A percentile compares a stretch with the other conserved stretches of the same genome.
Evolutionary conservation across 2,797 vertebrate species (phyloP).

Genomic region (Pseudotriccus pelzelni): DNA sequence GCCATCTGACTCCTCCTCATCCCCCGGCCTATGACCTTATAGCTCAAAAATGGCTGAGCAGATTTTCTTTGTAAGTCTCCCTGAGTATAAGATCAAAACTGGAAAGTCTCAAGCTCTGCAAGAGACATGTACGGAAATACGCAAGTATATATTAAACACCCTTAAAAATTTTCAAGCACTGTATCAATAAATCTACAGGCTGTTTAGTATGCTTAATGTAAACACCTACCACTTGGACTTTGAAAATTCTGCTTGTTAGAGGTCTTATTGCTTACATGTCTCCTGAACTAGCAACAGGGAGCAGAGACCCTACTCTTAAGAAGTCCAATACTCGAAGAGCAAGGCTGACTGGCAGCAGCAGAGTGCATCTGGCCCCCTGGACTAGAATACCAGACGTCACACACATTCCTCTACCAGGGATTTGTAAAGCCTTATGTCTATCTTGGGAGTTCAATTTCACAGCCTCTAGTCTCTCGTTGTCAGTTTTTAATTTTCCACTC

Average conservation of each 20-base stretch:
- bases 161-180: background rate
- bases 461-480: background rate
- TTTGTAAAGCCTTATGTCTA: background rate
- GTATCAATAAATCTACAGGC: background rate
- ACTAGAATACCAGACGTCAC: background rate
- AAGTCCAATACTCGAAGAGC: background rate
- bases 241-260: background rate
- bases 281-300: background rate
- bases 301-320: background rate
- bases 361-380: background rate
- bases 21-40: slow-evolving; percentile 26
- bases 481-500: slow-evolving; percentile 1
- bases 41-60: slow-evolving; percentile 44
- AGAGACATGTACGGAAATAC: background rate
- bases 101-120: background rate
- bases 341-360: slow-evolving; percentile 6
- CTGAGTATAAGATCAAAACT: background rate
- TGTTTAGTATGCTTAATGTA: background rate
- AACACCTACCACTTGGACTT: background rate
- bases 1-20: slow-evolving; percentile 50
- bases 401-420: background rate
- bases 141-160: background rate
- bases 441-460: slow-evolving; percentile 15
- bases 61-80: slow-evolving; percentile 6
- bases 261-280: background rate